Evolutionary conservation across 2,888 invertebrate species (phyloP), one percentile per base, ranked within the genome.

Genomic region (Agrypnus murinus): DNA sequence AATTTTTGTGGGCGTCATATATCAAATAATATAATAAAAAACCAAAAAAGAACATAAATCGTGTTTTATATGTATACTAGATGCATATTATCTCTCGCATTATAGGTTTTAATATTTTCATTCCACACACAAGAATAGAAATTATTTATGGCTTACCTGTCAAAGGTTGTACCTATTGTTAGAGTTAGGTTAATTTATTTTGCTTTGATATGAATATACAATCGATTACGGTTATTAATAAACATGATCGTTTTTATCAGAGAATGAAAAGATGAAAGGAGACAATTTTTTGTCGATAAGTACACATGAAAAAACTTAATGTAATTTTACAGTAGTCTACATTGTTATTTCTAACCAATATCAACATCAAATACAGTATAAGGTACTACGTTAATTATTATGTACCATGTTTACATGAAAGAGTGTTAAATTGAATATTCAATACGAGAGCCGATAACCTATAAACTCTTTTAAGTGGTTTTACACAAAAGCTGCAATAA

Each of bases 171-270:
- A 15, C 32, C 62, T 50, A 48, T 63, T 50, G 50, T 50, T 38
- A 15, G 36, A 14, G 17, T 45, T 25, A 9, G 43, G 40, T 53
- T 55, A 57, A 55, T 65, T 55, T 64, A 64, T 55, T 55, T 34
- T 55, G 8, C 57, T 38, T 45, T 53, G 40, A 14, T 50, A 38
- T 14, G 53, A 43, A 36, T 60, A 67, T 19, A 14, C 36, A 34
- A 40, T 62, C 53, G 53, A 67, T 67, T 65, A 55, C 19, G 15
- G 50, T 53, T 60, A 67, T 67, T 67, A 67, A 60, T 53, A 67
- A 60, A 50, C 19, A 34, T 57, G 34, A 25, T 25, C 25, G 25
- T 25, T 25, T 25, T 25, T 25, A 25, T 25, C 5, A 5, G 25
- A 25, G 25, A n/a, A n/a, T n/a, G n/a, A n/a, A n/a, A n/a, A n/a